phyloP scores from a whole-genome alignment of 2,888 invertebrate species.

The Tethea ocularis region DNA sequence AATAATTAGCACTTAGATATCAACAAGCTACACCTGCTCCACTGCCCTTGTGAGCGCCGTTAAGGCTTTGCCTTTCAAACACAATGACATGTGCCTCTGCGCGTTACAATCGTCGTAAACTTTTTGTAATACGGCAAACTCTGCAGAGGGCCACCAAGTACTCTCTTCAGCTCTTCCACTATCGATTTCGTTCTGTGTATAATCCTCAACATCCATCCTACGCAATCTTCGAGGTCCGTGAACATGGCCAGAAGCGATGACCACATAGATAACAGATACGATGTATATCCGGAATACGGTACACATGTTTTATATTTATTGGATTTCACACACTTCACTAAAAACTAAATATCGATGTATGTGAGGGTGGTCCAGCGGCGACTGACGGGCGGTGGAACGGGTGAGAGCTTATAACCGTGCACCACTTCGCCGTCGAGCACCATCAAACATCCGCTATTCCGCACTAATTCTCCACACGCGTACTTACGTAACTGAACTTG shows the following conservation, averaged over 20 bases:
- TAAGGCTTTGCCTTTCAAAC: constrained; percentile 85
- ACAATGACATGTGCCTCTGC: constrained; percentile 83
- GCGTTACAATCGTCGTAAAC: constrained; percentile 86
- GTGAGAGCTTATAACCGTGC: constrained; percentile 80
- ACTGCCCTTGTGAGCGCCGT: constrained; percentile 83
- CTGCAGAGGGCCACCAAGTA: constrained; percentile 83
- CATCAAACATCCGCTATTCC: constrained; percentile 84
- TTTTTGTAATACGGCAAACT: constrained; percentile 83
- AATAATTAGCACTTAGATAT: constrained; percentile 19
- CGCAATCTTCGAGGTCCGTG: constrained; percentile 75
- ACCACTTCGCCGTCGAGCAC: constrained; percentile 77
- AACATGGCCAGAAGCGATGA: constrained; percentile 67
- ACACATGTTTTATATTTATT: constrained; percentile 62
- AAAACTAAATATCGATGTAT: constrained; percentile 68
- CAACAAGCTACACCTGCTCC: constrained; percentile 77
- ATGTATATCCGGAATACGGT: constrained; percentile 76
- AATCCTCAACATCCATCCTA: constrained; percentile 71
- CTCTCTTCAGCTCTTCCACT: constrained; percentile 78
- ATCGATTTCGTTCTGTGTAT: constrained; percentile 75
- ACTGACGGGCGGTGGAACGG: constrained; percentile 73
- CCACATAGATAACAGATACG: constrained; percentile 72
- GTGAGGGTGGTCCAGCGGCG: constrained; percentile 73
- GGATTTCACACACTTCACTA: constrained; percentile 70
- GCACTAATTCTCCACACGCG: constrained; percentile 83
- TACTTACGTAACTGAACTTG: constrained; percentile 84